A percentile compares a stretch with the other conserved stretches of the same genome.
These are phyloP conservation scores for Andrena bucephala DNA, from an alignment of 2,888 invertebrate species.

Conservation along the genomic window DNA sequence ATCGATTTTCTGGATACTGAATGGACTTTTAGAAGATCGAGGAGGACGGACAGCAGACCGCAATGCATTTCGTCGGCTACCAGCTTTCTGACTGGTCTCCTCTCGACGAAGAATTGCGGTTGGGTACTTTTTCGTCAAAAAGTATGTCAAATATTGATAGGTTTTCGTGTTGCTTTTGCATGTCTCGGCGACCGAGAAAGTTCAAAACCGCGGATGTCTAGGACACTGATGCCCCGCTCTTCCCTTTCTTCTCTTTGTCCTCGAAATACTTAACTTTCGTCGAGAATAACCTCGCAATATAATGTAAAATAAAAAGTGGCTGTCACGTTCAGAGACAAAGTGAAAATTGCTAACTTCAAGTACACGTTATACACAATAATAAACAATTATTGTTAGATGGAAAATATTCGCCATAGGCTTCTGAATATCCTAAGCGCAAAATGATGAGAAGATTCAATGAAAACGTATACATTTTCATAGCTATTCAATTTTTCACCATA, in stretches of 20 bases:
- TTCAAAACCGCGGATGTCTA: constrained; percentile 46
- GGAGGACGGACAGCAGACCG: constrained; percentile 19
- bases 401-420: no score
- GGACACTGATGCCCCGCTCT: neutral
- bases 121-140: constrained; percentile 18
- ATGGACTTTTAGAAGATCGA: neutral
- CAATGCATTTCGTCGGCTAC: constrained; percentile 23
- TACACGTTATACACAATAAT: no score
- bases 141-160: constrained; percentile 52
- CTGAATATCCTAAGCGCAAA: no score
- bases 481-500: neutral
- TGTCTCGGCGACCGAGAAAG: constrained; percentile 47
- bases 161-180: constrained; percentile 46
- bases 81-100: neutral
- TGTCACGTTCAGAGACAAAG: no score
- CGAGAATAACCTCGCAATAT: no score
- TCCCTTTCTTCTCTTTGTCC: neutral
- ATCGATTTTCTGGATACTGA: no score
- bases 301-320: no score
- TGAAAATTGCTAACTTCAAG: no score
- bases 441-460: no score
- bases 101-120: constrained; percentile 23
- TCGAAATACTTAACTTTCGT: neutral
- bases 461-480: no score
- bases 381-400: no score